A percentile compares a stretch with the other conserved stretches of the same genome.
phyloP scores from a whole-genome alignment of 1,140 invertebrate species.

The Penaeus indicus region DNA sequence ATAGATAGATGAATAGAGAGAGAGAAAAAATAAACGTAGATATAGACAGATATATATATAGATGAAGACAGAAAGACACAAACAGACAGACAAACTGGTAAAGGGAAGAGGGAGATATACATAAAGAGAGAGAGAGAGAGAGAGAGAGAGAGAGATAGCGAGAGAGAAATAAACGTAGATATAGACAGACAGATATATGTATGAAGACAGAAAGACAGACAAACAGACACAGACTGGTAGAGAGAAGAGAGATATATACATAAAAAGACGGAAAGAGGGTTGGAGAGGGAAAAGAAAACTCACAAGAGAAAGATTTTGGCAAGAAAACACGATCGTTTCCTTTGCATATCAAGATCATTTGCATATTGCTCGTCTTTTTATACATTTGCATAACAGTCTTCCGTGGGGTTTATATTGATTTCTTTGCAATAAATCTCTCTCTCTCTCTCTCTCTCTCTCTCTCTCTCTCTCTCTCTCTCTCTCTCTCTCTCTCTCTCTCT shows the following conservation, averaged over 20 bases:
- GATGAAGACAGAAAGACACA: neutral
- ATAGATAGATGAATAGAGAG: no score
- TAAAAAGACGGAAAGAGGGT: neutral
- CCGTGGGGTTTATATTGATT: neutral
- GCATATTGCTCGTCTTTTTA: no score
- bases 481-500: neutral
- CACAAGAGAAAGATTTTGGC: neutral
- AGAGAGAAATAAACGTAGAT: neutral
- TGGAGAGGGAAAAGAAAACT: neutral
- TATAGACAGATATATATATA: conserved; percentile 33
- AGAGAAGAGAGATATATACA: neutral
- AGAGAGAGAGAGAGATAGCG: neutral
- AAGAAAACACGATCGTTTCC: no score
- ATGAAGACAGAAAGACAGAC: neutral
- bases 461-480: conserved; percentile 19
- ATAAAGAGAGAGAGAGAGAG: neutral
- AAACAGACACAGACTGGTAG: neutral
- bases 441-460: conserved; percentile 12
- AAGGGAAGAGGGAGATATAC: neutral
- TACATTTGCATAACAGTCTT: no score
- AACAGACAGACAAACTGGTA: no score
- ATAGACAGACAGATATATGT: neutral
- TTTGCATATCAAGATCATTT: no score
- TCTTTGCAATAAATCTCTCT: neutral
- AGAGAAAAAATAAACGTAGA: neutral